These are phyloP conservation scores for Morpho helenor DNA, from an alignment of 2,888 invertebrate genomes.

Conservation along the genomic window DNA sequence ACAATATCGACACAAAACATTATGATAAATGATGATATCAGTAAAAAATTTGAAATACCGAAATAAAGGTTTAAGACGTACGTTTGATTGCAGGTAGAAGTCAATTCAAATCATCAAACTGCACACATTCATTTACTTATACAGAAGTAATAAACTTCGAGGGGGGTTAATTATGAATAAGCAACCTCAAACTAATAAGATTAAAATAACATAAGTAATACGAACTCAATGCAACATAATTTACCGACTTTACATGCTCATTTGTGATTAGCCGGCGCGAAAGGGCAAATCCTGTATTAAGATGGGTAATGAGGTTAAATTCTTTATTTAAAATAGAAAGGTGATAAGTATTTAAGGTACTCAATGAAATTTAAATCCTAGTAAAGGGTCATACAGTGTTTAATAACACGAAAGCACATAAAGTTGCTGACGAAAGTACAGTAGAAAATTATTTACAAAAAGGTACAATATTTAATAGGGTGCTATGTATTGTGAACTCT, in stretches of 20 bases:
- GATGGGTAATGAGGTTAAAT: conserved; percentile 80
- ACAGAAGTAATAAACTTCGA: conserved; percentile 76
- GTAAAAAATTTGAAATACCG: conserved; percentile 19
- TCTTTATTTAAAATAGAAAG: conserved; percentile 44
- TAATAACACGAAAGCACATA: conserved; percentile 43
- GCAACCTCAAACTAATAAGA: conserved; percentile 57
- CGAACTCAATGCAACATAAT: conserved; percentile 76
- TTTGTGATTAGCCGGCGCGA: conserved; percentile 79
- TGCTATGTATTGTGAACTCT: conserved; percentile 60
- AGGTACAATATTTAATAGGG: conserved; percentile 59
- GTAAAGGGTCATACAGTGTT: conserved; percentile 48
- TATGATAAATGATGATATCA: conserved; percentile 24
- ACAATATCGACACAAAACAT: conserved; percentile 16
- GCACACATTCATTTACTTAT: conserved; percentile 56
- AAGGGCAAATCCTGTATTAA: conserved; percentile 79
- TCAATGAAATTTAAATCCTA: conserved; percentile 55
- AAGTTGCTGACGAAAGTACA: conserved; percentile 71
- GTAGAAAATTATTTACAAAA: conserved; percentile 74
- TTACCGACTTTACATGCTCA: conserved; percentile 78
- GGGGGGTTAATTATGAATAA: conserved; percentile 79
- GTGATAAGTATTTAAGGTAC: conserved; percentile 36
- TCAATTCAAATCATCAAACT: conserved; percentile 53
- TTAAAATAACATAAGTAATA: conserved; percentile 65
- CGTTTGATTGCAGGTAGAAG: conserved; percentile 23
- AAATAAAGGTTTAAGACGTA: conserved; percentile 16